Conservation (phyloP, 2,888 invertebrate species). For the Dioctria rufipes region DNA sequence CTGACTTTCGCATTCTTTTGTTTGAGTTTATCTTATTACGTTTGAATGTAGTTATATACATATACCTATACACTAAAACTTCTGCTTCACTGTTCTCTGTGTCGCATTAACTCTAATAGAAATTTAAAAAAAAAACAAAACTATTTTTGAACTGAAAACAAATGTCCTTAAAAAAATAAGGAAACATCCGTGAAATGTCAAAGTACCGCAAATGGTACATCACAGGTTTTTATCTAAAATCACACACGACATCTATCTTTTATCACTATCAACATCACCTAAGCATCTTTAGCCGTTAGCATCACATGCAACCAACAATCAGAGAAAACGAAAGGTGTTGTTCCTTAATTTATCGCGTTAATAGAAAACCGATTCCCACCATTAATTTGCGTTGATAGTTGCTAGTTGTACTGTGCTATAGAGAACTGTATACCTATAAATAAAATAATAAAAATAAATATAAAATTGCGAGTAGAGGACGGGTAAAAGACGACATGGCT, state of each 20-base stretch:
- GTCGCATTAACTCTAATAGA: too few relatives aligned
- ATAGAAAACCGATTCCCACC: conserved; percentile 62
- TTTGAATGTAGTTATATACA: too few relatives aligned
- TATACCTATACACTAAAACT: too few relatives aligned
- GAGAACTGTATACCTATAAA: neutral
- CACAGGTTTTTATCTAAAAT: conserved; percentile 32
- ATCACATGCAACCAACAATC: conserved; percentile 31
- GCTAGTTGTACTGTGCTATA: neutral
- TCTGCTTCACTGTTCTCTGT: too few relatives aligned
- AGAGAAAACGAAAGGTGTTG: conserved; percentile 45
- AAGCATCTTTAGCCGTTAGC: conserved; percentile 16
- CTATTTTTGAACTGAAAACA: neutral
- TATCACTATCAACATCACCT: conserved; percentile 35
- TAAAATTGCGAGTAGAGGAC: conserved; percentile 31
- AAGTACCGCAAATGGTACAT: conserved; percentile 46
- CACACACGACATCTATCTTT: conserved; percentile 49
- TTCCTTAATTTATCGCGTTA: conserved; percentile 62
- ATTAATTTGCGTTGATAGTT: conserved; percentile 35
- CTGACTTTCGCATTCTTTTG: too few relatives aligned
- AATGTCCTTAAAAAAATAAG: neutral
- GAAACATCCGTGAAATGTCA: conserved; percentile 33
- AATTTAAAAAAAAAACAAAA: too few relatives aligned
- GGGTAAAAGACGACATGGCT: conserved; percentile 36
- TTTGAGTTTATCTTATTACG: too few relatives aligned
- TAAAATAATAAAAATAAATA: conserved; percentile 8